Conservation (phyloP, 1,140 invertebrate genomes). For the Vollenhovia emeryi region DNA sequence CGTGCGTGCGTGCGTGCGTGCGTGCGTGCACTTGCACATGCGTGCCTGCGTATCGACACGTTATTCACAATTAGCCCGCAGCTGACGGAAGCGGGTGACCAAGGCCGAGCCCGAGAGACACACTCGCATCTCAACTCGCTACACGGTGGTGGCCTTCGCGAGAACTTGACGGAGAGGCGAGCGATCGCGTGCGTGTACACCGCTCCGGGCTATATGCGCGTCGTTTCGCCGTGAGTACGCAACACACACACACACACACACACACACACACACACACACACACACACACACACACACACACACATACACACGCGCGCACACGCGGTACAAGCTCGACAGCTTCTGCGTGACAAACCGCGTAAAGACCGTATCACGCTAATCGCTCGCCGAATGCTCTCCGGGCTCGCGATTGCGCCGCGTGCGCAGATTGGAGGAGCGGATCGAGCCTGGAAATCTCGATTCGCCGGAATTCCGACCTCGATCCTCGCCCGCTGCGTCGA, state of each 20-base stretch:
- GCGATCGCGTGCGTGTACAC: constrained; percentile 28
- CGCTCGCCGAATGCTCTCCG: constrained; percentile 1
- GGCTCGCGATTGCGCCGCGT: background rate
- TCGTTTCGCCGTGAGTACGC: background rate
- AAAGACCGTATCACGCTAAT: constrained; percentile 39
- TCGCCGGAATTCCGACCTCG: constrained; percentile 11
- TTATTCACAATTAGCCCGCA: constrained; percentile 77
- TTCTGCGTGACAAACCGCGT: constrained; percentile 34
- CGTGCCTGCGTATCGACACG: constrained; percentile 49
- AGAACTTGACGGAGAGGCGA: constrained; percentile 54
- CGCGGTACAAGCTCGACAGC: background rate
- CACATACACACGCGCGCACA: too few species aligned
- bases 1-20: background rate
- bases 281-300: background rate
- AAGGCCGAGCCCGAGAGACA: constrained; percentile 74
- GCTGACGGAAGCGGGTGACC: constrained; percentile 78
- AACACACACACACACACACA: background rate
- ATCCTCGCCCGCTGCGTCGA: background rate
- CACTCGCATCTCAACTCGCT: constrained; percentile 75
- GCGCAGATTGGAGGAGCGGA: constrained; percentile 4
- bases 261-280: background rate
- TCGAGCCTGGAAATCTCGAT: constrained; percentile 4
- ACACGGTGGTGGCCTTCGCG: constrained; percentile 73
- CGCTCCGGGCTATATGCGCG: constrained; percentile 37
- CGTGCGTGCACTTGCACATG: background rate